Base-by-base conservation (phyloP, 64 coral and sea anemone species). In the Porites australiensis region DNA sequence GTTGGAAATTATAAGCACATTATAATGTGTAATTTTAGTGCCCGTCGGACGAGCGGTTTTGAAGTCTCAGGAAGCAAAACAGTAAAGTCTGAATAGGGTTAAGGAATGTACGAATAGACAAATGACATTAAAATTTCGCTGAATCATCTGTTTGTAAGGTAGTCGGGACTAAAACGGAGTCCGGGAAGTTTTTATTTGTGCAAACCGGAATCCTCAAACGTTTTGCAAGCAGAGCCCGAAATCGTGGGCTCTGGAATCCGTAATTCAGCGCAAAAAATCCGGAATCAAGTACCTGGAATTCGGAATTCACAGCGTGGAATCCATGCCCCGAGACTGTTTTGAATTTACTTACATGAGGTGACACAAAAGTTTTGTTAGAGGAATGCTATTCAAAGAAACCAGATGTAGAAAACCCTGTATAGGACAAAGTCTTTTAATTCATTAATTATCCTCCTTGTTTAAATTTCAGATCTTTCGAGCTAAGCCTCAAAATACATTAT, bases 371-470 rank as follows among this genome's bases (percentile, higher is more conserved):
- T 68, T 12, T 68, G 64, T 68, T 19, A 68, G 64, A 20, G 64
- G 64, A 68, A 68, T 68, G 64, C 64, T 20, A 68, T 68, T 15
- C 64, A 68, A 68, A n/a, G 69, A 21, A 72, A 21, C 69, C 19
- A 72, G 20, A 72, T 72, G 69, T 72, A 72, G 20, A 21, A 72
- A 68, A 68, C 64, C 64, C 64, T 68, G 11, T 68, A 68, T 68
- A 68, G 64, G 64, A 68, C 64, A 68, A 67, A 67, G 64, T 68
- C 64, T 68, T 20, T n/a, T n/a, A n/a, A n/a, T n/a, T n/a, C n/a
- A n/a, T n/a, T n/a, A n/a, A n/a, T n/a, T n/a, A n/a, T n/a, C 64
- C 15, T 68, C 69, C 27, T 72, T 72, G 69, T 72, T 72, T 72
- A 19, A 21, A 72, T 72, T 72, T 72, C 20, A 72, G 69, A 72